A percentile compares a stretch with the other conserved stretches of the same genome.
These are phyloP conservation scores for Brachypalpus laphriformis DNA, from an alignment of 2,888 invertebrate species.

Conservation along the genomic window DNA sequence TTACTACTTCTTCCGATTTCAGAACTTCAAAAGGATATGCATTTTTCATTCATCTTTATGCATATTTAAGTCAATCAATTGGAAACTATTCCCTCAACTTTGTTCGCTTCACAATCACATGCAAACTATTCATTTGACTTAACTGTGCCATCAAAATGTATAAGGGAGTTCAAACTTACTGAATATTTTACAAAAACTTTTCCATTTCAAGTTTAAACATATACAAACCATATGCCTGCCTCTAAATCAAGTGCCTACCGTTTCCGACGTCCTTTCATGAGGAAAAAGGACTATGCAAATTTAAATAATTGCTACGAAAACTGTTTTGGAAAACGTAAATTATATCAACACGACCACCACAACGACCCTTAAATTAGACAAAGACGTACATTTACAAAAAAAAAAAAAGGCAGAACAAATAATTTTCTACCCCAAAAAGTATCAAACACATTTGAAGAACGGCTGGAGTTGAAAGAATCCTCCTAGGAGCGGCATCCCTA, in stretches of 20 bases:
- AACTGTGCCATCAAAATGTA: background rate
- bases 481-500: background rate
- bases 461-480: background rate
- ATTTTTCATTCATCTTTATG: background rate
- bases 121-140: background rate
- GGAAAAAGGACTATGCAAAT: background rate
- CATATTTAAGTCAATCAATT: background rate
- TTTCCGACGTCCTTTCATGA: background rate
- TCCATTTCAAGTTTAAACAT: background rate
- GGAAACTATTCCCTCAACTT: background rate
- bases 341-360: constrained; percentile 7
- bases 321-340: constrained; percentile 4
- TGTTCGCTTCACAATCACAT: background rate
- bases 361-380: constrained; percentile 8
- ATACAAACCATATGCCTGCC: background rate
- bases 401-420: background rate
- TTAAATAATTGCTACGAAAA: background rate
- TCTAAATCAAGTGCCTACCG: background rate
- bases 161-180: background rate
- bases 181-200: background rate
- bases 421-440: background rate
- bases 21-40: too few species aligned
- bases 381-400: background rate
- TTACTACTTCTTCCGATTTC: too few species aligned
- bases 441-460: background rate